These are phyloP conservation scores for Carassius carassius DNA, from an alignment of 2,113 vertebrate species.

Conservation along the genomic window DNA sequence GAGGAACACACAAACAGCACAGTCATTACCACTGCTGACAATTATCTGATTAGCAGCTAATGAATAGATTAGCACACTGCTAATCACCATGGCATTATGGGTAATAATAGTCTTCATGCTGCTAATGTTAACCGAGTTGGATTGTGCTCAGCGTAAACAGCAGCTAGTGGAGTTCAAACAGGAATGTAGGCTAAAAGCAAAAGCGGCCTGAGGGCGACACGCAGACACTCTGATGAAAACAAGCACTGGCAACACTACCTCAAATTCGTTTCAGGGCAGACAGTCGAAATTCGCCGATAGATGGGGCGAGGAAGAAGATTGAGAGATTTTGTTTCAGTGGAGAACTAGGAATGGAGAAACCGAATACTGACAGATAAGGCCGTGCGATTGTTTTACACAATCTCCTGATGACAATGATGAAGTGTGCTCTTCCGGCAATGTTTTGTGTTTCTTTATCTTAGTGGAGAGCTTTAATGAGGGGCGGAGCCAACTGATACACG, in stretches of 20 bases:
- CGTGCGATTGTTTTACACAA: slow-evolving; percentile 68
- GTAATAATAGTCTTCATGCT: slow-evolving; percentile 9
- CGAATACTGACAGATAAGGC: slow-evolving; percentile 52
- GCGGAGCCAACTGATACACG: slow-evolving; percentile 46
- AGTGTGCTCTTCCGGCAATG: slow-evolving; percentile 57
- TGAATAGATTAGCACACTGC: slow-evolving; percentile 35
- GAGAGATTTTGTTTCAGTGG: slow-evolving; percentile 61
- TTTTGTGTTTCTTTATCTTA: slow-evolving; percentile 51
- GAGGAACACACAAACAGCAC: background rate
- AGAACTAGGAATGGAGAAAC: slow-evolving; percentile 16
- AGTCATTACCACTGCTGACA: slow-evolving; percentile 19
- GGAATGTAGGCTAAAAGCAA: slow-evolving; percentile 39
- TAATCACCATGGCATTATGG: slow-evolving; percentile 22
- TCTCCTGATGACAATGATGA: slow-evolving; percentile 55
- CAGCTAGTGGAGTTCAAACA: slow-evolving; percentile 12
- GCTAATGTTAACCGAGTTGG: slow-evolving; percentile 3
- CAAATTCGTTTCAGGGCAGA: slow-evolving; percentile 43
- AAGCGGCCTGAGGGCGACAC: slow-evolving; percentile 17
- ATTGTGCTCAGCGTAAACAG: background rate
- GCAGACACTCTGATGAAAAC: background rate
- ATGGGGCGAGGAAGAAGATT: slow-evolving; percentile 31
- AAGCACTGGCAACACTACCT: slow-evolving; percentile 26
- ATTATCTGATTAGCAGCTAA: slow-evolving; percentile 24
- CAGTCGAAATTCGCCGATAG: slow-evolving; percentile 30
- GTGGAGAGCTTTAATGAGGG: slow-evolving; percentile 50